These are phyloP conservation scores for Xestia xanthographa DNA, from an alignment of 2,888 invertebrate species.

Conservation along the genomic window DNA sequence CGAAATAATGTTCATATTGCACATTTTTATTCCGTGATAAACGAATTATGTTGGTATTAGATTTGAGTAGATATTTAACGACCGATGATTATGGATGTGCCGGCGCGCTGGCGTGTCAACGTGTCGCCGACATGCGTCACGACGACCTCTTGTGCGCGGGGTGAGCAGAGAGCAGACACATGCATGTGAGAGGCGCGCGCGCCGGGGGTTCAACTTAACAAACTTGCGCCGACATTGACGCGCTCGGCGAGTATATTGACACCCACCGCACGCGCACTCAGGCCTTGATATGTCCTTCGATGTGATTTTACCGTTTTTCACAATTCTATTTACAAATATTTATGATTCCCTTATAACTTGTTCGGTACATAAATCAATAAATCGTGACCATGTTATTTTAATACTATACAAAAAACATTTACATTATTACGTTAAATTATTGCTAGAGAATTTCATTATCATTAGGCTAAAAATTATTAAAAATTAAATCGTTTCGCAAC, in stretches of 20 bases:
- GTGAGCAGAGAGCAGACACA: neutral
- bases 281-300: constrained; percentile 81
- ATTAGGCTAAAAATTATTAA: constrained; percentile 86
- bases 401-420: constrained; percentile 90
- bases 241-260: constrained; percentile 71
- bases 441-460: constrained; percentile 89
- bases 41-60: constrained; percentile 72
- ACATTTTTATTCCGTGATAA: constrained; percentile 76
- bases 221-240: constrained; percentile 50
- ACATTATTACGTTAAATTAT: constrained; percentile 88
- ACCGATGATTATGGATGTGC: constrained; percentile 77
- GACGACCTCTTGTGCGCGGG: neutral
- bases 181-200: constrained; percentile 5
- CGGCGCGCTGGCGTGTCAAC: constrained; percentile 62
- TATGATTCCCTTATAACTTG: constrained; percentile 74
- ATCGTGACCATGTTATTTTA: constrained; percentile 79
- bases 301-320: constrained; percentile 70
- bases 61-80: constrained; percentile 64
- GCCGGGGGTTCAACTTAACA: constrained; percentile 12
- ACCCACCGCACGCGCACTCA: constrained; percentile 68
- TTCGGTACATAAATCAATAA: constrained; percentile 81
- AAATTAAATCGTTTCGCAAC: constrained; percentile 87
- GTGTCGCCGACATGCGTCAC: constrained; percentile 8
- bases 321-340: constrained; percentile 82
- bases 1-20: constrained; percentile 86